Evolutionary conservation across 2,113 vertebrate species (phyloP), one percentile per base, ranked within the genome.

Genomic region (Hiodon alosoides): DNA sequence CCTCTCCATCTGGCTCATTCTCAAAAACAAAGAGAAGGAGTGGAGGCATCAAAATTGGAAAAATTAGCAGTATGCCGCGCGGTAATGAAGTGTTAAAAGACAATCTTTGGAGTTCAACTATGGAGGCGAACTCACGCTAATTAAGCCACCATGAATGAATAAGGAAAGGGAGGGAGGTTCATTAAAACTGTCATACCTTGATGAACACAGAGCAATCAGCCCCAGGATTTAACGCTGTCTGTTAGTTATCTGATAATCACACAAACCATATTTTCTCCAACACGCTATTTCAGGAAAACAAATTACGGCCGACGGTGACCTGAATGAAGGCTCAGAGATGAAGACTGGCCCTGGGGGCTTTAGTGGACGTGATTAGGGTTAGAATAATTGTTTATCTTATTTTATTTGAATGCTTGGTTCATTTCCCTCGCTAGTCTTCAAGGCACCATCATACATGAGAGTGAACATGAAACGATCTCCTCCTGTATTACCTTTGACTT

Each of bases 401-500:
- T 74, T 47, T 85, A 87, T 85, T 80, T 80, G 69, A 9, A 71
- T 59, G 70, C 50, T 71, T 71, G 46, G 31, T 7, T 75, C 65
- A 69, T 78, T 80, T 81, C 79, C 81, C 86, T 75, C 57, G 79
- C 77, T 81, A 84, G 31, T 31, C 31, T 80, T 87, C 78, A 82
- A 87, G 87, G 85, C 83, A 83, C 77, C 84, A 79, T 82, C 80
- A 80, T 85, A 70, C 79, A 81, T 79, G 81, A 84, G 80, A 84
- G 82, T 86, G 77, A 82, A 89, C 85, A 78, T 78, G 77, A 88
- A 85, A 87, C 83, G 81, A 85, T 85, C 83, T 85, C 31, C 31
- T 31, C 31, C 31, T 31, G 31, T 31, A 31, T 31, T n/a, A 78
- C 77, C 87, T 86, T 89, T 90, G 87, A 85, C 88, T 88, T 89